Base-by-base conservation (phyloP, 2,888 invertebrate species). In the Abscondita cerata region DNA sequence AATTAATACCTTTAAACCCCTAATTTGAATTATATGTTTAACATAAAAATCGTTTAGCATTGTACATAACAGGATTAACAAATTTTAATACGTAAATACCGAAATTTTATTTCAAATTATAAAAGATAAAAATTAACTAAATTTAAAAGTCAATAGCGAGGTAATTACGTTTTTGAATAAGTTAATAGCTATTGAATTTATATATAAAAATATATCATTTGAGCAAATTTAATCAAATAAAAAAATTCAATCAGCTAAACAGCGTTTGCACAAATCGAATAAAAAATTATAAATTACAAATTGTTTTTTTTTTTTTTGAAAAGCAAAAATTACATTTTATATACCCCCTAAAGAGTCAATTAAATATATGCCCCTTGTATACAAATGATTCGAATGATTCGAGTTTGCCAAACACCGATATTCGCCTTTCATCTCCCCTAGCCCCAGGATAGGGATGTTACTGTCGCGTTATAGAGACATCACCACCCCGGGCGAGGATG, bases 351-450 rank as follows among this genome's bases (percentile, higher is more conserved):
- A 70, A 72, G 73, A 76, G 72, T 77, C 75, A 77, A 77, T 77
- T 77, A 76, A 76, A 75, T 76, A 73, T 71, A 70, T 73, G 72
- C 76, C 72, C 76, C 76, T 75, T 76, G 73, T 75, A 75, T 70
- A 76, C 74, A 75, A 74, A 75, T 75, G 75, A 76, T 76, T 74
- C 70, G 73, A 73, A 71, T 76, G 72, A 76, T 75, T 77, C 74
- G 76, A 76, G 76, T 77, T 77, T 78, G 73, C 75, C 75, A 79
- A 78, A 78, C 77, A 78, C 70, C 73, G 75, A 77, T 76, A 77
- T 75, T 74, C 71, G 72, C 69, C 71, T 73, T 72, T 72, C 73
- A 73, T 70, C 71, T 68, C 66, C 65, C 66, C 66, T 62, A 50
- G 40, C 59, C 60, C 46, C 51, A 44, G 59, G 59, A 44, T 46